Conservation (phyloP, 64 coral and sea anemone species). For the Dendronephthya gigantea region DNA sequence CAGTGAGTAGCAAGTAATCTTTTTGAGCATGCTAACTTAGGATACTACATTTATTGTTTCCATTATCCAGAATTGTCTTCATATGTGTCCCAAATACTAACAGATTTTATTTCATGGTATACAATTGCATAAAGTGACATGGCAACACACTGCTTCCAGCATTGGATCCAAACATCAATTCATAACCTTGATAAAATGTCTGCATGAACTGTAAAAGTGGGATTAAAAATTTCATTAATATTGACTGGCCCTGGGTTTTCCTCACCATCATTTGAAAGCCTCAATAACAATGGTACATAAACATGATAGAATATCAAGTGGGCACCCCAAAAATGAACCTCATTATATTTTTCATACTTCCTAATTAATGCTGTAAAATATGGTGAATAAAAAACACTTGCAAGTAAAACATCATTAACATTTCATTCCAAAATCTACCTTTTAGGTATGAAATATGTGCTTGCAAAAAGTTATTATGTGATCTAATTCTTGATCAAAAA, state of each 20-base stretch:
- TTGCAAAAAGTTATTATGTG: not conserved
- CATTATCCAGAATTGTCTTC: not conserved
- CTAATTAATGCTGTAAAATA: not conserved
- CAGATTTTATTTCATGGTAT: not conserved
- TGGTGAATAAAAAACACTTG: not conserved
- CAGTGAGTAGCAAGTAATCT: constrained; percentile 10
- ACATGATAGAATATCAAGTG: constrained; percentile 4
- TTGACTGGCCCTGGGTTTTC: not conserved
- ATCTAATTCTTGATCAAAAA: not conserved
- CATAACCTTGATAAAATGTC: not conserved
- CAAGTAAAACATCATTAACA: constrained; percentile 12
- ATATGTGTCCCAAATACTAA: no score
- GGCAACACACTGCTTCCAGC: not conserved
- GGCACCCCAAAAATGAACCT: not conserved
- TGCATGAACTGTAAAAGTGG: not conserved
- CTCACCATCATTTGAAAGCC: no score
- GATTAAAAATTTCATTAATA: not conserved
- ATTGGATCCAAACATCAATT: not conserved
- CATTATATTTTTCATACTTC: not conserved
- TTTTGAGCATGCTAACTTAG: not conserved
- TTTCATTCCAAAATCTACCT: constrained; percentile 7
- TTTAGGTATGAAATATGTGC: not conserved
- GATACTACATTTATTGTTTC: not conserved
- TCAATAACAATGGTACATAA: not conserved
- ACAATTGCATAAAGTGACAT: not conserved